Percentiles rank a stretch among this genome's conserved stretches.
Evolutionary conservation across 1,140 invertebrate species (phyloP).

Genomic region (Oryctes rhinoceros): DNA sequence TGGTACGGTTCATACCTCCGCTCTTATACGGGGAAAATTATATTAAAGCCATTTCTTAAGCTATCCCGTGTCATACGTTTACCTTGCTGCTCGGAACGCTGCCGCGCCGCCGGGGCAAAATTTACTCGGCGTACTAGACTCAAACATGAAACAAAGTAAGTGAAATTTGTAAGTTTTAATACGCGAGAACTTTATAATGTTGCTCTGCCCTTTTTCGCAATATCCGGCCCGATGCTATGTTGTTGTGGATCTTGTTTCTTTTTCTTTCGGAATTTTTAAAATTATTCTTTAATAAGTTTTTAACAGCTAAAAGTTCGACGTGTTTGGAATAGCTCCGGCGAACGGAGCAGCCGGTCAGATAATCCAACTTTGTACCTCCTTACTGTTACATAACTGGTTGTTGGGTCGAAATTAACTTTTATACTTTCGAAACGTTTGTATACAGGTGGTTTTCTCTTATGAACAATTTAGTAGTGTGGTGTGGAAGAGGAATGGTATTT

Average conservation of each 20-base stretch:
- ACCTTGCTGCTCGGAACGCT: background rate
- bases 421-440: no score
- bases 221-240: no score
- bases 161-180: conserved; percentile 7
- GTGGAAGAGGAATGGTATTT: no score
- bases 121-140: background rate
- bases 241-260: background rate
- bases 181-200: background rate
- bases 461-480: no score
- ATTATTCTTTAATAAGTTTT: conserved; percentile 3
- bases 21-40: background rate
- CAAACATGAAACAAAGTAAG: background rate
- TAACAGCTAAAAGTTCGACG: background rate
- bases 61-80: conserved; percentile 5
- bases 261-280: conserved; percentile 6
- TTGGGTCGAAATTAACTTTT: background rate
- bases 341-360: background rate
- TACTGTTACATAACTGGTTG: background rate
- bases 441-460: no score
- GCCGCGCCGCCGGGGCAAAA: background rate
- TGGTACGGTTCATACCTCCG: background rate
- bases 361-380: background rate
- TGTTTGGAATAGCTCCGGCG: background rate
- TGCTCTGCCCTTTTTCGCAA: background rate
- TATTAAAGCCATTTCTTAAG: conserved; percentile 27